Percentiles rank a stretch among this genome's conserved stretches.
Evolutionary conservation across 2,113 vertebrate species (phyloP).

Genomic region (Xiphophorus couchianus): DNA sequence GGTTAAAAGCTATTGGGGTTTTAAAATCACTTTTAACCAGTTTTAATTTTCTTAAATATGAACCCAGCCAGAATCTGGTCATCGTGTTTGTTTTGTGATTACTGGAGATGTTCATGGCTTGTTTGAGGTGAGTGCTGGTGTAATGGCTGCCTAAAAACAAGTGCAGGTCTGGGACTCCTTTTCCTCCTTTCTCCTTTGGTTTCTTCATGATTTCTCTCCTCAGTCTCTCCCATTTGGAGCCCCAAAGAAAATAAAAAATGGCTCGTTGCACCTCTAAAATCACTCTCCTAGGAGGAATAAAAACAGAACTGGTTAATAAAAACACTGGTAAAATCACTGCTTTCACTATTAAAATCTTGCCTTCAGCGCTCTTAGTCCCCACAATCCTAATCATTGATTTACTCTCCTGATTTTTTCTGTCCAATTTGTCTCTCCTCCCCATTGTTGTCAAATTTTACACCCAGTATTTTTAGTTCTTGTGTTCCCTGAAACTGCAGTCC

Average conservation of each 20-base stretch:
- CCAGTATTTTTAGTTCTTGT: not conserved
- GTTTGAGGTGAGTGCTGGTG: no score
- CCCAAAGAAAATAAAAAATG: not conserved
- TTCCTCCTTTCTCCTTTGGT: no score
- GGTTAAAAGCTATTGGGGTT: no score
- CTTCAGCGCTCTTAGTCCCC: not conserved
- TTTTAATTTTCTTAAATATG: no score
- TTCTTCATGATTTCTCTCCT: not conserved
- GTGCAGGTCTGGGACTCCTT: not conserved
- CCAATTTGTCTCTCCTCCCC: not conserved
- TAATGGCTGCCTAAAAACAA: not conserved
- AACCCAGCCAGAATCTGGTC: no score
- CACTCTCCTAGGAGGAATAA: not conserved
- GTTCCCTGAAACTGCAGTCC: not conserved
- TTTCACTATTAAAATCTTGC: not conserved
- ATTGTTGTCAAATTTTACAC: not conserved
- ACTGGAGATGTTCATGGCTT: no score
- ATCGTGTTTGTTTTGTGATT: no score
- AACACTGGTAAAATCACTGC: slow-evolving; percentile 1
- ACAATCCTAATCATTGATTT: not conserved
- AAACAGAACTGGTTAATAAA: not conserved
- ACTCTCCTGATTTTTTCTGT: not conserved
- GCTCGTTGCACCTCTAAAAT: not conserved
- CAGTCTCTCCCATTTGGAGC: not conserved
- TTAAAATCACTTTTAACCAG: no score